phyloP scores from a whole-genome alignment of 2,888 invertebrate species.

The Drosophila longiperda region DNA sequence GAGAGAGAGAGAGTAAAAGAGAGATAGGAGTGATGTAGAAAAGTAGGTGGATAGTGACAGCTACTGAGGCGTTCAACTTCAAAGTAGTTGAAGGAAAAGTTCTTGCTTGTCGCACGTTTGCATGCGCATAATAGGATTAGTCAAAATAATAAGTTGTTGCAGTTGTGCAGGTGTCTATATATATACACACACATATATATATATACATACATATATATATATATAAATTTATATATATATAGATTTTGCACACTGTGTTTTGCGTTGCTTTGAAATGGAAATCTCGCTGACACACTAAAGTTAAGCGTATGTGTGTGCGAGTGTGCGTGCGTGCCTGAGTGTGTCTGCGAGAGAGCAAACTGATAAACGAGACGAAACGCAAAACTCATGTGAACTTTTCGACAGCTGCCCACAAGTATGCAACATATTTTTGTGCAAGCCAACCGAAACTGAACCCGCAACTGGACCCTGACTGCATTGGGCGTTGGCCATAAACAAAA shows the following conservation, averaged over 20 bases:
- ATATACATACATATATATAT: neutral
- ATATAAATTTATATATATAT: neutral
- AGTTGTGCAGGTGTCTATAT: conserved; percentile 34
- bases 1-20: neutral
- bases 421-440: conserved; percentile 61
- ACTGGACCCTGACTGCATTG: conserved; percentile 29
- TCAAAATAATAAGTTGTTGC: conserved; percentile 75
- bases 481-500: conserved; percentile 55
- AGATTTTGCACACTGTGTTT: neutral
- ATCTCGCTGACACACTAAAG: conserved; percentile 60
- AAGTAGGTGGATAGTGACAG: conserved; percentile 46
- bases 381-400: conserved; percentile 47
- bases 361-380: conserved; percentile 6
- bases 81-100: conserved; percentile 75
- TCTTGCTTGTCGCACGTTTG: conserved; percentile 74
- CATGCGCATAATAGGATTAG: conserved; percentile 79
- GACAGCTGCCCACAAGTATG: conserved; percentile 73
- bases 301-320: conserved; percentile 21
- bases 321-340: neutral
- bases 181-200: neutral
- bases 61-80: conserved; percentile 67
- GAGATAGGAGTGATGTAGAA: conserved; percentile 5
- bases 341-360: neutral
- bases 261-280: conserved; percentile 69
- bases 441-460: conserved; percentile 52